phyloP scores from a whole-genome alignment of 2,888 invertebrate species.

The Gortyna flavago region DNA sequence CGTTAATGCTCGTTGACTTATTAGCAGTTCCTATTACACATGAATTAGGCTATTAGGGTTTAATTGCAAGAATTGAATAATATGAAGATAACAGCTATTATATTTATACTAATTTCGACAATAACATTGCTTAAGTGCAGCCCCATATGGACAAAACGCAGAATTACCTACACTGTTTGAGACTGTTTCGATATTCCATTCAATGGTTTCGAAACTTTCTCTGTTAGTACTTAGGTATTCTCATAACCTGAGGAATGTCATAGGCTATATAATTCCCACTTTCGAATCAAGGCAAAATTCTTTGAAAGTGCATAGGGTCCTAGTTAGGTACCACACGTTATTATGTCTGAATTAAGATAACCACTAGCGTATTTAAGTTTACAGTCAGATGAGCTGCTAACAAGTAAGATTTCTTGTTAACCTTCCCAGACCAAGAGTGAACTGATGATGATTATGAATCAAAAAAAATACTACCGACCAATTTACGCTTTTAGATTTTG shows the following conservation, averaged over 20 bases:
- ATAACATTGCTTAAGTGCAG: not conserved
- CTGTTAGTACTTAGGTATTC: constrained; percentile 59
- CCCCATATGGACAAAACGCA: not conserved
- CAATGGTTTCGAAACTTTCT: constrained; percentile 61
- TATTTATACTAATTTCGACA: not conserved
- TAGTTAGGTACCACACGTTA: not conserved
- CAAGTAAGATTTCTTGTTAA: not conserved
- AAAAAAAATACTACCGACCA: constrained; percentile 4
- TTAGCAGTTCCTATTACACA: not conserved
- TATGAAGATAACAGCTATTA: not conserved
- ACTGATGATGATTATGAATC: constrained; percentile 11
- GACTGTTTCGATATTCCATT: constrained; percentile 45
- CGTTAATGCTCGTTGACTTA: not conserved
- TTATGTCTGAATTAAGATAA: constrained; percentile 4
- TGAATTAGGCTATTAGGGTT: not conserved
- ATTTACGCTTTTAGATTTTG: not conserved
- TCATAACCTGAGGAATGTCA: constrained; percentile 57
- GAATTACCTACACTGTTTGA: constrained; percentile 31
- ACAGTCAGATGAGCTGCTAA: constrained; percentile 14
- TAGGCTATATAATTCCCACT: constrained; percentile 51
- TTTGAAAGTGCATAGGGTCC: constrained; percentile 5
- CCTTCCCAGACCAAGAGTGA: no score
- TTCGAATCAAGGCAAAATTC: constrained; percentile 49
- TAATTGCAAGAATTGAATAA: not conserved
- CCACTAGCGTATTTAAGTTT: constrained; percentile 17